phyloP scores from a whole-genome alignment of 2,888 invertebrate genomes.

The Teinopalpus imperialis region DNA sequence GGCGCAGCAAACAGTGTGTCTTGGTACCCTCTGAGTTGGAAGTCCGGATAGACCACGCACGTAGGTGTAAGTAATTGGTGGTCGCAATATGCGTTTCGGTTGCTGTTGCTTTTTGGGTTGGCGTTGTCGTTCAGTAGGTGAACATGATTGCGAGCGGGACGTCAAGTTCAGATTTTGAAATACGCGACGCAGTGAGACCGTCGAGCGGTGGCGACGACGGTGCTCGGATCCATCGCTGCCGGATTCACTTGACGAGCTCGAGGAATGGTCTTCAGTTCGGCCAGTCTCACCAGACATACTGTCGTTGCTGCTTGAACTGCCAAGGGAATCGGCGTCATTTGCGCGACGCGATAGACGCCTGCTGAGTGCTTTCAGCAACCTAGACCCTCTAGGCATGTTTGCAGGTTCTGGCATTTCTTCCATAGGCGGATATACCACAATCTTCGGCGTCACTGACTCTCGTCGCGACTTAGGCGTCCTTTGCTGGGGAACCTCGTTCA shows the following conservation, averaged over 20 bases:
- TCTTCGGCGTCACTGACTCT: constrained; percentile 66
- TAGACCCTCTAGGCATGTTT: constrained; percentile 81
- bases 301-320: constrained; percentile 73
- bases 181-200: constrained; percentile 86
- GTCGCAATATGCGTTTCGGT: constrained; percentile 88
- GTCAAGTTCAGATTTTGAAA: constrained; percentile 86
- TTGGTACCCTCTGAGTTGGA: constrained; percentile 90
- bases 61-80: constrained; percentile 91
- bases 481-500: constrained; percentile 50
- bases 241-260: constrained; percentile 83
- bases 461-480: constrained; percentile 52
- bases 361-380: constrained; percentile 85
- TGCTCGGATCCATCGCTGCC: constrained; percentile 83
- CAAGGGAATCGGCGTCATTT: constrained; percentile 62
- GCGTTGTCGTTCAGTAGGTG: constrained; percentile 70
- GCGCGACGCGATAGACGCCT: constrained; percentile 82
- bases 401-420: constrained; percentile 81
- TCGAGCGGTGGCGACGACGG: constrained; percentile 74
- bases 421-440: constrained; percentile 73
- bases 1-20: constrained; percentile 65
- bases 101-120: constrained; percentile 82
- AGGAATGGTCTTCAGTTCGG: constrained; percentile 68
- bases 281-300: constrained; percentile 63
- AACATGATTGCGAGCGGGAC: constrained; percentile 84
- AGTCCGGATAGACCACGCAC: constrained; percentile 90